Percentiles rank a stretch among this genome's conserved stretches.
These are phyloP conservation scores for Etheostoma spectabile DNA, from an alignment of 2,113 vertebrate species.

Conservation along the genomic window DNA sequence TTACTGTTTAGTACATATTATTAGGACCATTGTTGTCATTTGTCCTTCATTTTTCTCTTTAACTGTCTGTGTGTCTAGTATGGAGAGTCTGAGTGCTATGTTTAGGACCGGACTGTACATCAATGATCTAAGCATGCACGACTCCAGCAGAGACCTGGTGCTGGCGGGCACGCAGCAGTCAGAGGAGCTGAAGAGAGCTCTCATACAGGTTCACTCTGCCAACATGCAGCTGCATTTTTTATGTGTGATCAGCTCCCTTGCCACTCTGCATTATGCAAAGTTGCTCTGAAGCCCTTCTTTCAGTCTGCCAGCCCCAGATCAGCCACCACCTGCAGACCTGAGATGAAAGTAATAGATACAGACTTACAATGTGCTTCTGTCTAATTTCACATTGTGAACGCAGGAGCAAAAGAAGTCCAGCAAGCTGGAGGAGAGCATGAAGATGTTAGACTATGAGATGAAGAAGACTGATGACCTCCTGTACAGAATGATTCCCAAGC, in stretches of 20 bases:
- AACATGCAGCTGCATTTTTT: conserved; percentile 32
- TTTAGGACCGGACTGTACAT: conserved; percentile 85
- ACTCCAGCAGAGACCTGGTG: conserved; percentile 85
- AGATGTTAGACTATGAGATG: conserved; percentile 87
- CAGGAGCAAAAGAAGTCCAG: conserved; percentile 85
- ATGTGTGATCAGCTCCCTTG: conserved; percentile 20
- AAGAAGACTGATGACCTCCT: conserved; percentile 86
- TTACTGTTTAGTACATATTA: not conserved
- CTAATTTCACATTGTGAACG: conserved; percentile 7
- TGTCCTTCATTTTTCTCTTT: not conserved
- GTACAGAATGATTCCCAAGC: conserved; percentile 86
- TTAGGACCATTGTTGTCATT: not conserved
- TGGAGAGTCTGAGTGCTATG: conserved; percentile 85
- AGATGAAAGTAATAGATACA: not conserved
- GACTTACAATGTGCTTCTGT: conserved; percentile 17
- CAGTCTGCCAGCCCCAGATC: not conserved
- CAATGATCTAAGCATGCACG: conserved; percentile 86
- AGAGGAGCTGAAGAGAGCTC: conserved; percentile 84
- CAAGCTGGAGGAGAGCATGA: conserved; percentile 85
- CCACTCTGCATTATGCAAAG: conserved; percentile 40
- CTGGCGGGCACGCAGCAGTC: conserved; percentile 84
- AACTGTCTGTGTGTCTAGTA: conserved; percentile 65
- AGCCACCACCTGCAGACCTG: not conserved
- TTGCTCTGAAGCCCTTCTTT: conserved; percentile 28
- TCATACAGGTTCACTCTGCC: conserved; percentile 79